These are phyloP conservation scores for Caenorhabditis brenneri DNA, from an alignment of 1,140 invertebrate species.

Conservation along the genomic window DNA sequence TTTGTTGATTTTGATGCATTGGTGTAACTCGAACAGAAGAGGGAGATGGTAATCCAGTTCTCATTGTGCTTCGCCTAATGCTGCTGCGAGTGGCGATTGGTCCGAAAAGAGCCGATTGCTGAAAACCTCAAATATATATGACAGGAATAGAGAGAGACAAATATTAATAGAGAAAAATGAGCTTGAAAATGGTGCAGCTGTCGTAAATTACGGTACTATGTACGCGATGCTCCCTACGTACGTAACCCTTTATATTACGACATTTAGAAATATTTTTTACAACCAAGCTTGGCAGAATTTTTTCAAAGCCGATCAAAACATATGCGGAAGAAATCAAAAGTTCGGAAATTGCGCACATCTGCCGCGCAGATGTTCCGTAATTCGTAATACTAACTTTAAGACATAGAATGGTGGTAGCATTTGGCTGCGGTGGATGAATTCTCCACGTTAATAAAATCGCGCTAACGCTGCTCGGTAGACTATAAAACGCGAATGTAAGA, in stretches of 20 bases:
- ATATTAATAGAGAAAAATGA: too few species aligned
- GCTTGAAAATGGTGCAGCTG: too few species aligned
- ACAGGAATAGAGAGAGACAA: not conserved
- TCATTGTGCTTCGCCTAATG: not conserved
- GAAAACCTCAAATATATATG: not conserved
- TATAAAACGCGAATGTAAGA: too few species aligned
- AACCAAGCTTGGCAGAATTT: too few species aligned
- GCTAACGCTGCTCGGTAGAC: not conserved
- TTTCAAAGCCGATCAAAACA: not conserved
- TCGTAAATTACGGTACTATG: too few species aligned
- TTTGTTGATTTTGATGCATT: not conserved
- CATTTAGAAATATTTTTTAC: too few species aligned
- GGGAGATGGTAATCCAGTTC: conserved; percentile 1
- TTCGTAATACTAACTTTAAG: not conserved
- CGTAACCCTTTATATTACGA: too few species aligned
- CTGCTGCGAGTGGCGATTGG: conserved; percentile 10
- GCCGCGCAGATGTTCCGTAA: conserved; percentile 10
- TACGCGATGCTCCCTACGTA: too few species aligned
- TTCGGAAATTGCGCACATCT: not conserved
- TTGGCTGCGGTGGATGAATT: not conserved
- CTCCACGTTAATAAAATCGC: not conserved
- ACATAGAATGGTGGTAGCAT: not conserved
- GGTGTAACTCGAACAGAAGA: not conserved
- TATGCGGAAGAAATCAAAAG: not conserved
- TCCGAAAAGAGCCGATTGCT: conserved; percentile 16